Evolutionary conservation across 1,140 invertebrate genomes (phyloP), one percentile per base, ranked within the genome.

Genomic region (Brachionus rubens): DNA sequence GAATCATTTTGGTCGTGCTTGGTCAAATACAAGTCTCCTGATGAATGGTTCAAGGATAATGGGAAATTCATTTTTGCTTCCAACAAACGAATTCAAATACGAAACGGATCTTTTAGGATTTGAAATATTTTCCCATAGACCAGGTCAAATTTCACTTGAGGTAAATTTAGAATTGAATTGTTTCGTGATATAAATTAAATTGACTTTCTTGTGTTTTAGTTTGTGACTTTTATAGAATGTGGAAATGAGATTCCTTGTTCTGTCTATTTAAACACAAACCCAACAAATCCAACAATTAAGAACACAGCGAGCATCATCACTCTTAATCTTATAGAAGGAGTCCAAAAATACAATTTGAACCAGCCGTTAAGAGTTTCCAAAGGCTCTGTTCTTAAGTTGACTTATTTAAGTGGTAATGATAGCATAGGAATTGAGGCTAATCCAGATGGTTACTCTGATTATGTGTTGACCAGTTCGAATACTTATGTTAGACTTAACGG

Each of bases 41-140:
- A 30, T 28, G 14, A 26, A 10, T 28, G 1, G 6, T 14, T 14
- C 2, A 54, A 26, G 9, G 4, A 4, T 28, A 28, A 54, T 4
- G 26, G 26, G 33, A 1, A 54, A 54, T 14, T 12, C 26, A 21
- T 54, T 54, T 54, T 54, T 54, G 24, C 24, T 54, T 5, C 26
- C 33, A 28, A 54, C 26, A 14, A 54, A 54, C 33, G 50, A 54
- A 21, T 54, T 54, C 33, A 54, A 54, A 28, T 54, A 54, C 33
- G 50, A 54, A 12, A 30, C 50, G 7, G 33, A 54, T 26, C 16
- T 54, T 28, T 12, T 30, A 14, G 50, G 50, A 6, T 54, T 54
- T 54, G 50, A 54, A 54, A 54, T 54, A 28, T 54, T 54, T 54
- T 24, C 50, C 12, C n/a, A 14, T 0, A 21, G 9, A 54, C 26